phyloP scores from a whole-genome alignment of 2,888 invertebrate genomes.

The Xestia sexstrigata region DNA sequence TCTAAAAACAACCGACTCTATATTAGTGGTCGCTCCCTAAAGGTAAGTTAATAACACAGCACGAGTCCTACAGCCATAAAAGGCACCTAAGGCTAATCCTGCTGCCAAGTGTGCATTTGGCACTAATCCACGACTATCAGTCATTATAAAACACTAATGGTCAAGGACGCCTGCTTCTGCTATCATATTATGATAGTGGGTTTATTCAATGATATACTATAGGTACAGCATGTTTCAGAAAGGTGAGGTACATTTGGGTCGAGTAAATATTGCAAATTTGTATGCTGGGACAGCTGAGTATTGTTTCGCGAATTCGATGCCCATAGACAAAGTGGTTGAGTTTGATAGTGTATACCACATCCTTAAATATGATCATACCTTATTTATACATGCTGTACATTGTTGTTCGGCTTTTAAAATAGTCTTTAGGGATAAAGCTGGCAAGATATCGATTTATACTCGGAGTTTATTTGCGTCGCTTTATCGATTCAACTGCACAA shows the following conservation, averaged over 20 bases:
- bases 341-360: background rate
- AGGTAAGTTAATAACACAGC: background rate
- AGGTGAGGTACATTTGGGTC: background rate
- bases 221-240: background rate
- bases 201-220: constrained; percentile 23
- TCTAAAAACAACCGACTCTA: background rate
- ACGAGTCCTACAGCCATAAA: background rate
- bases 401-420: background rate
- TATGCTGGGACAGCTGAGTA: background rate
- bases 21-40: background rate
- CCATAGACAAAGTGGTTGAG: background rate
- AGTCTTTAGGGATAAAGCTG: background rate
- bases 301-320: background rate
- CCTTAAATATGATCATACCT: background rate
- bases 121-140: constrained; percentile 40
- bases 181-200: constrained; percentile 13
- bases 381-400: background rate
- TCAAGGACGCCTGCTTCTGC: constrained; percentile 25
- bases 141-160: constrained; percentile 25
- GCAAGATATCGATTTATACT: constrained; percentile 31
- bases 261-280: background rate
- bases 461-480: constrained; percentile 2
- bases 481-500: constrained; percentile 22
- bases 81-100: background rate
- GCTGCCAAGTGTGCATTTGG: constrained; percentile 42